Percentiles rank a stretch among this genome's conserved stretches.
phyloP scores from a whole-genome alignment of 2,888 invertebrate species.

The Harpagoxenus sublaevis region DNA sequence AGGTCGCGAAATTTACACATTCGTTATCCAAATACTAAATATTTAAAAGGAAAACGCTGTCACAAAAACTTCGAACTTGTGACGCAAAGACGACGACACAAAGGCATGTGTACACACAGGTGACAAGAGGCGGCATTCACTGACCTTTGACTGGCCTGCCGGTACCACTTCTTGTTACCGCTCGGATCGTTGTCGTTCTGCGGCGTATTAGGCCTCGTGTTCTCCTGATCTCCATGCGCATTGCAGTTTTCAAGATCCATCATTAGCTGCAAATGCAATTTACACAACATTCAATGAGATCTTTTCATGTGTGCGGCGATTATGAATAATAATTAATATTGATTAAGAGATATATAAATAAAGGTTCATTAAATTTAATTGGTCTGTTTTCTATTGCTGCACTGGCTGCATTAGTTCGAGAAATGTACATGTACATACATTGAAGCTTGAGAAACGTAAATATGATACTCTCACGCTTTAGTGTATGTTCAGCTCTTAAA shows the following conservation, averaged over 20 bases:
- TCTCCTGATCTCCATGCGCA: slow-evolving; percentile 70
- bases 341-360: too few relatives aligned
- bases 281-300: background rate
- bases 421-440: too few relatives aligned
- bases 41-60: background rate
- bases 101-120: background rate
- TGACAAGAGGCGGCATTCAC: slow-evolving; percentile 65
- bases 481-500: too few relatives aligned
- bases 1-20: background rate
- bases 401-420: too few relatives aligned
- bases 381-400: too few relatives aligned
- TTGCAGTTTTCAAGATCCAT: slow-evolving; percentile 82
- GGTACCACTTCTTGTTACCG: slow-evolving; percentile 87
- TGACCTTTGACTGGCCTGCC: slow-evolving; percentile 88
- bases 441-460: too few relatives aligned
- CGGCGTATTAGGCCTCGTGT: slow-evolving; percentile 67
- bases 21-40: background rate
- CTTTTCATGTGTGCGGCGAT: background rate
- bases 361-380: too few relatives aligned
- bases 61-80: background rate
- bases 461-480: too few relatives aligned
- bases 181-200: slow-evolving; percentile 81
- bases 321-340: too few relatives aligned
- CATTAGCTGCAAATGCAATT: slow-evolving; percentile 71
- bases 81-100: background rate